Base-by-base conservation (phyloP, 2,797 vertebrate species). In the Otolemur crassicaudatus region DNA sequence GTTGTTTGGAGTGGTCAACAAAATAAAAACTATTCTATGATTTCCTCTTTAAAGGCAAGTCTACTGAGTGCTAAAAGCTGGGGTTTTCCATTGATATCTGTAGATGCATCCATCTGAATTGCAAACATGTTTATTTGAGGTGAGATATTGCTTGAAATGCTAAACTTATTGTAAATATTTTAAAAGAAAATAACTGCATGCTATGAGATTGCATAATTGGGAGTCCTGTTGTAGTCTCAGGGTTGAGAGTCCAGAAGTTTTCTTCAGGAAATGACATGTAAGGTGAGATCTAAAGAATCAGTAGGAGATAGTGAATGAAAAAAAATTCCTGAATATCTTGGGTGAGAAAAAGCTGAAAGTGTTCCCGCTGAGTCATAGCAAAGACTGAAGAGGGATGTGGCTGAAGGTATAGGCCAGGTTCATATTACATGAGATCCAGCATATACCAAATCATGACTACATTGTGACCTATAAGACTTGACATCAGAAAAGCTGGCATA, bases 251-350 rank as follows among this genome's bases (percentile, higher is more conserved):
- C 76, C 83, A 81, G 70, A 92, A 88, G 27, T 76, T 90, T 97
- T 85, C 80, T 34, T 56, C 91, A 94, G 69, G 40, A 96, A 94
- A 91, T 82, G 61, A 90, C 43, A 85, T 69, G 86, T 91, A 63
- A 94, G 29, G 46, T 76, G 49, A 65, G 40, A 76, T 65, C 37
- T 92, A 63, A 86, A 85, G 56, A 85, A 73, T 94, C n/a, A 90
- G 27, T 82, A 58, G 70, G 53, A 94, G n/a, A 56, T 29, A 92
- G 46, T 23, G 16, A 77, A 20, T 0, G 4, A 63, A 90, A 75
- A 89, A 88, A 61, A 49, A n/a, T 65, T 63, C 90, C 70, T 61
- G 27, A 88, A 34, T 79, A 75, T 85, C 17, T 70, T 65, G 67
- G 77, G 29, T 63, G 29, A 69, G 53, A 82, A 96, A 34, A 94